Evolutionary conservation across 2,113 vertebrate species (phyloP).

Genomic region (Spea multiplicata): DNA sequence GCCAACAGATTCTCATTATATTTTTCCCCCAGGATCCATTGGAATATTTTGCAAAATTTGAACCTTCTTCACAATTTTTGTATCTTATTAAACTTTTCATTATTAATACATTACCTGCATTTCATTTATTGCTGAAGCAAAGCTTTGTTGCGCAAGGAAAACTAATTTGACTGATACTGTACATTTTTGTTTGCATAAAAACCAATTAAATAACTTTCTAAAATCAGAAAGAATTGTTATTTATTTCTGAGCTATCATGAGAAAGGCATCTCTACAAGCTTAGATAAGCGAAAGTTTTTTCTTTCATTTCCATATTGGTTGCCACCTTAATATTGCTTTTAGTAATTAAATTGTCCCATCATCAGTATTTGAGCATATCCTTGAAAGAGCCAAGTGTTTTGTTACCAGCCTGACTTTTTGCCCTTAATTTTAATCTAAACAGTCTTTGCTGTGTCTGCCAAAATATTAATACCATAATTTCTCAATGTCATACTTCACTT

Average conservation of each 20-base stretch:
- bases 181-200: not conserved
- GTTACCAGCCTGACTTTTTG: conserved; percentile 33
- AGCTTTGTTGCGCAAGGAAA: not conserved
- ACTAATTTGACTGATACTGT: not conserved
- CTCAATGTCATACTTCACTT: conserved; percentile 47
- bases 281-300: conserved; percentile 4
- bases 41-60: not conserved
- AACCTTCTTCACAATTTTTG: not conserved
- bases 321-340: conserved; percentile 16
- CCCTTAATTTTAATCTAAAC: conserved; percentile 47
- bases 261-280: conserved; percentile 6
- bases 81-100: not conserved
- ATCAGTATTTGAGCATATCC: conserved; percentile 42
- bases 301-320: conserved; percentile 24
- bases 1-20: no score
- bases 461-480: conserved; percentile 45
- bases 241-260: not conserved
- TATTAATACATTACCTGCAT: not conserved
- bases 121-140: not conserved
- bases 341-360: conserved; percentile 42
- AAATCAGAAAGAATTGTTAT: not conserved
- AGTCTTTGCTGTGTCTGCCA: conserved; percentile 47
- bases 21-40: no score
- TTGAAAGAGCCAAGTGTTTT: conserved; percentile 39
- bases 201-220: not conserved